Base-by-base conservation (phyloP, 2,797 vertebrate species). In the Adrianichthys oophorus region DNA sequence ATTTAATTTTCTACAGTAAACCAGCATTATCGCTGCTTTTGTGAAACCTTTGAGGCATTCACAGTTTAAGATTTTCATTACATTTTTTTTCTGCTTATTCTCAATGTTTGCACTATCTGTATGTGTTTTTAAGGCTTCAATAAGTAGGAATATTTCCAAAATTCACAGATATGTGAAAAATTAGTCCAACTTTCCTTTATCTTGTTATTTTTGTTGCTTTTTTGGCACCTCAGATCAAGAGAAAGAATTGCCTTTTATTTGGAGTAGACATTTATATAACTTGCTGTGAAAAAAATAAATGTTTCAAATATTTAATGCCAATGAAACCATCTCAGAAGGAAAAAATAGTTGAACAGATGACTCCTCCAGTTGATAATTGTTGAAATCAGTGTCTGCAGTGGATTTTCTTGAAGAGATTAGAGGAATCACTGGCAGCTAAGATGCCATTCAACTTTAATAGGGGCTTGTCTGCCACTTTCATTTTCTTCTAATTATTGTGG, bases 401-500 rank as follows among this genome's bases (percentile, higher is more conserved):
- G 2, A 54, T 50, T 57, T 62, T 48, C 21, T 13, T 5, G 4
- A 2, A 52, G 41, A 40, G 8, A 3, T 6, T 43, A 43, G n/a
- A 5, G 18, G 3, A 29, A 26, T 49, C 18, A 41, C 15, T 58
- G 44, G 41, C 23, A 48, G 51, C 46, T 62, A 48, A 40, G 43
- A 51, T 48, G 15, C 24, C 67, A 56, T 74, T 63, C 41, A 61
- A 32, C 41, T 24, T 51, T 51, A 56, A 72, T 41, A 52, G 43
- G 15, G 42, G 29, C 19, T 37, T 69, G 19, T 41, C 18, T 42
- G 15, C 45, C 8, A 26, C 45, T 57, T 66, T 58, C 51, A 69
- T 60, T 63, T 41, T 67, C 50, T 59, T 64, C 7, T 64, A 66
- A 76, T 79, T 69, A 62, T 48, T 60, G 49, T 59, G 52, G 57